Conservation (phyloP, 2,797 vertebrate species). For the Lacerta viridis region DNA sequence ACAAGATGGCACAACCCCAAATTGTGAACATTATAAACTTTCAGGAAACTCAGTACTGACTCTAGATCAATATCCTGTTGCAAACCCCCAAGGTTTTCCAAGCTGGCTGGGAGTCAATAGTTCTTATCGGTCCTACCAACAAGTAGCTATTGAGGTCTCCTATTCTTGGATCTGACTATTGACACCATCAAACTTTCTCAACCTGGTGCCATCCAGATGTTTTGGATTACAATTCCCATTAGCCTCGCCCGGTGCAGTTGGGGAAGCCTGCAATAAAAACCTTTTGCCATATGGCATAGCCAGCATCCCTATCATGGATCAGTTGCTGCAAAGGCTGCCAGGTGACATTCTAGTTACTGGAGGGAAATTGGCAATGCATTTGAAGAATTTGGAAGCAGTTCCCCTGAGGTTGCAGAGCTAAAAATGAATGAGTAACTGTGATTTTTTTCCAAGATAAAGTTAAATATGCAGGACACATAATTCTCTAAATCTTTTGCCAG, state of each 20-base stretch:
- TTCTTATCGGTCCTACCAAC: slow-evolving; percentile 14
- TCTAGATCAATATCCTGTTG: background rate
- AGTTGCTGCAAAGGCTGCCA: background rate
- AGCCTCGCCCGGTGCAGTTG: too few relatives aligned
- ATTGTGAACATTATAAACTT: background rate
- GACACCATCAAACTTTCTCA: too few relatives aligned
- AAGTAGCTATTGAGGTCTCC: background rate
- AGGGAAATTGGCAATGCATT: background rate
- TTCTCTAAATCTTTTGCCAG: slow-evolving; percentile 9
- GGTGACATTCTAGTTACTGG: background rate
- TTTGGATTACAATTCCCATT: too few relatives aligned
- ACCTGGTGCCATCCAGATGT: too few relatives aligned
- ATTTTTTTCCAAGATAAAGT: background rate
- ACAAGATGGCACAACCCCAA: background rate
- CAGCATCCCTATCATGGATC: background rate
- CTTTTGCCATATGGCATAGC: background rate
- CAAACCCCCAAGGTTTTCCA: background rate
- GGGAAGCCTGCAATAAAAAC: background rate
- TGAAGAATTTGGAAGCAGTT: slow-evolving; percentile 1
- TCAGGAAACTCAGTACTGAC: background rate
- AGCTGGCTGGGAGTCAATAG: slow-evolving; percentile 13
- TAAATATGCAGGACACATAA: slow-evolving; percentile 6
- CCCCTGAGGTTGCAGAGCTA: background rate
- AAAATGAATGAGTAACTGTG: background rate
- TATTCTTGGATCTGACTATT: background rate